These are phyloP conservation scores for Galbula dea DNA, from an alignment of 2,113 vertebrate species.

Conservation along the genomic window DNA sequence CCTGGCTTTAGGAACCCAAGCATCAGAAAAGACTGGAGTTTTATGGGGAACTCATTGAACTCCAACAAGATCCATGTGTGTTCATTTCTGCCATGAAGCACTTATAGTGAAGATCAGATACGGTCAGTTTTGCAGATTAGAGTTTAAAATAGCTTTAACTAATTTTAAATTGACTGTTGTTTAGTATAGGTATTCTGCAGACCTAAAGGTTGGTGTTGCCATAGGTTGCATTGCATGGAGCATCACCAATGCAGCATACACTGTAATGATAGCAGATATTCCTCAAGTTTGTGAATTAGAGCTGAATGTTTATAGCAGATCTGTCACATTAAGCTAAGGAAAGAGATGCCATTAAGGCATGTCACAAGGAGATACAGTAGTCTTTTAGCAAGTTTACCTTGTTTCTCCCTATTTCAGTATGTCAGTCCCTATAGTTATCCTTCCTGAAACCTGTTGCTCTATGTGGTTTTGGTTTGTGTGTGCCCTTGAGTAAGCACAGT, in stretches of 20 bases:
- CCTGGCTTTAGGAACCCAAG: background rate
- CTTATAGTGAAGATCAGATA: background rate
- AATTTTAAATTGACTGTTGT: background rate
- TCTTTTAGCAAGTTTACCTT: background rate
- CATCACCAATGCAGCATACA: background rate
- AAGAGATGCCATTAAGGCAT: background rate
- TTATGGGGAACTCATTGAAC: background rate
- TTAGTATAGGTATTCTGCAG: background rate
- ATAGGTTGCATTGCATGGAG: background rate
- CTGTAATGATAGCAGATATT: background rate
- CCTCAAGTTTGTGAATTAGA: background rate
- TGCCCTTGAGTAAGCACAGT: background rate
- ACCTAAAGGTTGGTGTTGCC: background rate
- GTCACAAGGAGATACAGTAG: background rate
- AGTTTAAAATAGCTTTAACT: background rate
- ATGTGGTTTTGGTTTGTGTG: background rate
- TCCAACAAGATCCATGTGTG: fast-evolving
- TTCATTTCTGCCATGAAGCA: background rate
- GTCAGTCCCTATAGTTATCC: background rate
- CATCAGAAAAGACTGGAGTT: background rate
- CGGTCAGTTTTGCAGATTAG: background rate
- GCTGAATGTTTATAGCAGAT: background rate
- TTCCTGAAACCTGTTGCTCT: background rate
- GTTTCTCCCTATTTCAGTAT: background rate
- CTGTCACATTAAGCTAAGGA: background rate